Percentiles rank a stretch among this genome's conserved stretches.
phyloP scores from a whole-genome alignment of 2,888 invertebrate species.

The Andrena fulva region DNA sequence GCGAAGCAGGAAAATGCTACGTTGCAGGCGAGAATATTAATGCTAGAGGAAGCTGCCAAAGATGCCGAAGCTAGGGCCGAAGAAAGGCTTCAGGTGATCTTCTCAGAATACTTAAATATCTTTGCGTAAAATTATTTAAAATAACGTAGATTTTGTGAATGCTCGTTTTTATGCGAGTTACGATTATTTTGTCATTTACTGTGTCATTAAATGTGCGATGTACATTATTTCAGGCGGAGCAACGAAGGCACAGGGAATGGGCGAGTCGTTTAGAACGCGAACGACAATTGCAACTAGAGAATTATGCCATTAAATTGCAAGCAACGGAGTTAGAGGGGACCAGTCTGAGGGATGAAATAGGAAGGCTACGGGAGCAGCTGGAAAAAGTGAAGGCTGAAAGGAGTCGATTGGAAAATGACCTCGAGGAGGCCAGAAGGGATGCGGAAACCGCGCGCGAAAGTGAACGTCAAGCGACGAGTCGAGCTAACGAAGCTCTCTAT shows the following conservation, averaged over 20 bases:
- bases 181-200: neutral
- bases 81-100: slow-evolving; percentile 85
- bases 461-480: slow-evolving; percentile 85
- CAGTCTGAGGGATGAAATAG: slow-evolving; percentile 88
- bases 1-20: slow-evolving; percentile 97
- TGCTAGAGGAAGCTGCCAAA: slow-evolving; percentile 91
- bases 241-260: slow-evolving; percentile 93
- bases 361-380: slow-evolving; percentile 87
- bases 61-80: slow-evolving; percentile 85
- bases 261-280: slow-evolving; percentile 94
- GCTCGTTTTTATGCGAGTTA: neutral
- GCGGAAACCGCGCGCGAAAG: slow-evolving; percentile 86
- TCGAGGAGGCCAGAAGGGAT: slow-evolving; percentile 86
- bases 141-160: neutral
- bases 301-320: slow-evolving; percentile 90
- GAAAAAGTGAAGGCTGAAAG: slow-evolving; percentile 88
- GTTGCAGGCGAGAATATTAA: slow-evolving; percentile 94
- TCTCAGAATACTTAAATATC: neutral
- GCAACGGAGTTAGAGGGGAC: slow-evolving; percentile 89
- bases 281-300: slow-evolving; percentile 91
- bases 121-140: neutral
- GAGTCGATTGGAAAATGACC: slow-evolving; percentile 86
- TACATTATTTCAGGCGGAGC: slow-evolving; percentile 89
- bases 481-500: slow-evolving; percentile 83
- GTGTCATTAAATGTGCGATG: neutral